phyloP scores from a whole-genome alignment of 2,113 vertebrate genomes.

The Halichoeres trimaculatus region DNA sequence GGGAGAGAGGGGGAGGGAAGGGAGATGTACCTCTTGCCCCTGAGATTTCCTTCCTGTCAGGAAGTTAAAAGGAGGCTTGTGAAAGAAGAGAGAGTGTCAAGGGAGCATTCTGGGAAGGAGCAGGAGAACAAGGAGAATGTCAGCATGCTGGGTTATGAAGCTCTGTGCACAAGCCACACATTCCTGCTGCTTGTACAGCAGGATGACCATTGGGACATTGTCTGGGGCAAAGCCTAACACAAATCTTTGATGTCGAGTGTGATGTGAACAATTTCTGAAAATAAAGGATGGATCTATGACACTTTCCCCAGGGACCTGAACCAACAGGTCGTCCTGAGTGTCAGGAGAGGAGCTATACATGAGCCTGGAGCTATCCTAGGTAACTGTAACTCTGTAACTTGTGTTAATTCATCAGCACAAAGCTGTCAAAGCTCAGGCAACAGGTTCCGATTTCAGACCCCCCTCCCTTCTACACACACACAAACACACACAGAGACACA shows the following conservation, averaged over 20 bases:
- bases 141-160: conserved; percentile 47
- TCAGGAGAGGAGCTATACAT: conserved; percentile 31
- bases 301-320: conserved; percentile 18
- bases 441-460: conserved; percentile 54
- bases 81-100: conserved; percentile 59
- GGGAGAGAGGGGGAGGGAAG: conserved; percentile 32
- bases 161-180: conserved; percentile 34
- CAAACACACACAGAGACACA: too few relatives aligned
- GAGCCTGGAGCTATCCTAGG: conserved; percentile 33
- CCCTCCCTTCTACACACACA: background rate
- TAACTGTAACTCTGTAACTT: conserved; percentile 36
- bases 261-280: background rate
- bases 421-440: conserved; percentile 46
- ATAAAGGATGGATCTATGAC: conserved; percentile 3
- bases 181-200: conserved; percentile 41
- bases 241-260: background rate
- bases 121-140: conserved; percentile 64
- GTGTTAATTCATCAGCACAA: conserved; percentile 62
- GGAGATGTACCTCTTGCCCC: conserved; percentile 55
- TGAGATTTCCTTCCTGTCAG: conserved; percentile 56
- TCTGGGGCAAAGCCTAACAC: conserved; percentile 10
- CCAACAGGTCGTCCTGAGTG: conserved; percentile 35
- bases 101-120: conserved; percentile 61
- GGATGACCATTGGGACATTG: conserved; percentile 30
- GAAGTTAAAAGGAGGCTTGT: conserved; percentile 66